Conservation (phyloP, 30 jellyfish, hydroid and myxozoan species). For the Turritopsis dohrnii region DNA sequence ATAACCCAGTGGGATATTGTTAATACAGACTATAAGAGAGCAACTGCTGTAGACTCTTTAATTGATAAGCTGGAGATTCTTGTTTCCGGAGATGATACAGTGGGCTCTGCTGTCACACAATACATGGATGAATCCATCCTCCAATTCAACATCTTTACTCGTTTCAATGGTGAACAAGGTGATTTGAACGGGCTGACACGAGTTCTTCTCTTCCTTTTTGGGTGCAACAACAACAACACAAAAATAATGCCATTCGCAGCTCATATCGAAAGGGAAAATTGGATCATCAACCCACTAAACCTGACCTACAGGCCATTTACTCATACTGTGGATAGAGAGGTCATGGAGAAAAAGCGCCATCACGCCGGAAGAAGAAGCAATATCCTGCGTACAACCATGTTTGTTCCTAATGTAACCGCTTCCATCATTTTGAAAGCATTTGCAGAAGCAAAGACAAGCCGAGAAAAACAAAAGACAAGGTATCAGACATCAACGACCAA, state of each 20-base stretch:
- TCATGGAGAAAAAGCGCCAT: neutral
- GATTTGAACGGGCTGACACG: neutral
- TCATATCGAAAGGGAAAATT: neutral
- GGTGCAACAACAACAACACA: neutral
- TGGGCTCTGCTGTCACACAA: too few relatives aligned
- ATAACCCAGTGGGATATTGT: neutral
- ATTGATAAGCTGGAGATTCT: neutral
- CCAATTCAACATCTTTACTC: neutral
- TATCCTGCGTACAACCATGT: neutral
- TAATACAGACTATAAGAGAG: neutral
- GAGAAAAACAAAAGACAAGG: neutral
- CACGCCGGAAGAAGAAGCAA: neutral
- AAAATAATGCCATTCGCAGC: neutral
- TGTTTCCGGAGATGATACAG: neutral
- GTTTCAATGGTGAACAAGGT: slow-evolving; percentile 1
- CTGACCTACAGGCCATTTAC: neutral
- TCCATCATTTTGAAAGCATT: neutral
- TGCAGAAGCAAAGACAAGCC: neutral
- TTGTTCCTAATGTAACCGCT: neutral
- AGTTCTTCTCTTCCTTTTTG: neutral
- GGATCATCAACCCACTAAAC: neutral
- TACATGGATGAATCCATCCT: neutral
- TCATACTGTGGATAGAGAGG: neutral
- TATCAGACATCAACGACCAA: too few relatives aligned
- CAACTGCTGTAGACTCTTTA: neutral